Evolutionary conservation across 92 coral and sea anemone species (phyloP).

Genomic region (Plumapathes pennacea): DNA sequence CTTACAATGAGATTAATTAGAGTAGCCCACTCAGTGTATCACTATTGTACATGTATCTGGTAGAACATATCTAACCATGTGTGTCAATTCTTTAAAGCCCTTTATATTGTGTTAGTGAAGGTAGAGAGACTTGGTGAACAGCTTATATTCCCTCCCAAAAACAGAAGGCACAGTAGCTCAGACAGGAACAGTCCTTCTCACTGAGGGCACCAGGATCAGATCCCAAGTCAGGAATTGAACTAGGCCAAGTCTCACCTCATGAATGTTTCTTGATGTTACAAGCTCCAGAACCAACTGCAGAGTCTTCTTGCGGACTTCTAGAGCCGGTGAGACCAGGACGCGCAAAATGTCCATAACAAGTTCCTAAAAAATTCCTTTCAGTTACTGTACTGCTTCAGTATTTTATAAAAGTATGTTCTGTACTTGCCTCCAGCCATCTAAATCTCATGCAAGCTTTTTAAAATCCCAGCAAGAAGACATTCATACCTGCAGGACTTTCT

Average conservation of each 20-base stretch:
- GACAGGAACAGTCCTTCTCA: no score
- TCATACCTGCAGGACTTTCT: constrained; percentile 89
- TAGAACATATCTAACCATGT: no score
- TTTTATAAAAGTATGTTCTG: background rate
- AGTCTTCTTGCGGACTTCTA: constrained; percentile 98
- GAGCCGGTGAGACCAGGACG: constrained; percentile 94
- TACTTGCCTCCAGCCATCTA: background rate
- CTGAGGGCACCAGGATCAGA: no score
- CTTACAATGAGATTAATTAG: no score
- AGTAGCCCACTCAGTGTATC: no score
- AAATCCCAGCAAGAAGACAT: background rate
- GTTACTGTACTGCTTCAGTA: background rate
- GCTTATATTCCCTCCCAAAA: no score
- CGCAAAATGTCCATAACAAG: constrained; percentile 99
- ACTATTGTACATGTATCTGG: no score
- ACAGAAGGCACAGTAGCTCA: no score
- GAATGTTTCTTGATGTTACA: constrained; percentile 89
- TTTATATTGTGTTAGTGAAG: no score
- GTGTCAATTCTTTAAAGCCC: no score
- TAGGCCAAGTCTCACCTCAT: constrained; percentile 79
- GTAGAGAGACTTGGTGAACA: no score
- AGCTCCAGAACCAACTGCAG: constrained; percentile 95
- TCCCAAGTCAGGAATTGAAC: no score
- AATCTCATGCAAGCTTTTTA: background rate
- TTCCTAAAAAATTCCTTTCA: constrained; percentile 83